Conservation (phyloP, 2,113 vertebrate species). For the Chloropsis hardwickii region DNA sequence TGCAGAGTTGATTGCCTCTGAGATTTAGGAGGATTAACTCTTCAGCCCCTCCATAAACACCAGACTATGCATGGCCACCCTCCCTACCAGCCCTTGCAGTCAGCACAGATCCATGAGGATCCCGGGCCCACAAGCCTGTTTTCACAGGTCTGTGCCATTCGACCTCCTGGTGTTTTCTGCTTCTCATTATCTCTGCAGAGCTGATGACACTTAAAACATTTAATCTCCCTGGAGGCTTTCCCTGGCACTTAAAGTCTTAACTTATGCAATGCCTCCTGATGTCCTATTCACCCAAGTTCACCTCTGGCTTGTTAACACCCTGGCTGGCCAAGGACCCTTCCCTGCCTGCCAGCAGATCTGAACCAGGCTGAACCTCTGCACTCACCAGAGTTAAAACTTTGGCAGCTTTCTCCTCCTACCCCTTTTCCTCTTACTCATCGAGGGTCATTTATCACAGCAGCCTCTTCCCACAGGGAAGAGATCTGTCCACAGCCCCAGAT, state of each 20-base stretch:
- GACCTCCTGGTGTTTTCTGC: not conserved
- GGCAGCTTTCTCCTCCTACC: not conserved
- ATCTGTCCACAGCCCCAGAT: not conserved
- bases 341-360: not conserved
- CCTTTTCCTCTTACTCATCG: not conserved
- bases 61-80: not conserved
- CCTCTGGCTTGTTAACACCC: constrained; percentile 14
- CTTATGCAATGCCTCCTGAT: not conserved
- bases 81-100: not conserved
- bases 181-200: constrained; percentile 34
- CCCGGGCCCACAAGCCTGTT: not conserved
- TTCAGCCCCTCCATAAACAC: not conserved
- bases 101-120: not conserved
- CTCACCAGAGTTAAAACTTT: not conserved
- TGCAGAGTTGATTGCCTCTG: not conserved
- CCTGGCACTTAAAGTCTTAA: not conserved
- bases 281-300: not conserved
- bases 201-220: constrained; percentile 30
- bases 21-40: not conserved
- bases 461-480: not conserved
- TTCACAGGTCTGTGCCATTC: not conserved
- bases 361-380: not conserved
- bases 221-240: not conserved
- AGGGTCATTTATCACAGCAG: constrained; percentile 4
- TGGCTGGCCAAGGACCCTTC: not conserved